Conservation (phyloP, 2,888 invertebrate genomes). For the Fragum fragum region DNA sequence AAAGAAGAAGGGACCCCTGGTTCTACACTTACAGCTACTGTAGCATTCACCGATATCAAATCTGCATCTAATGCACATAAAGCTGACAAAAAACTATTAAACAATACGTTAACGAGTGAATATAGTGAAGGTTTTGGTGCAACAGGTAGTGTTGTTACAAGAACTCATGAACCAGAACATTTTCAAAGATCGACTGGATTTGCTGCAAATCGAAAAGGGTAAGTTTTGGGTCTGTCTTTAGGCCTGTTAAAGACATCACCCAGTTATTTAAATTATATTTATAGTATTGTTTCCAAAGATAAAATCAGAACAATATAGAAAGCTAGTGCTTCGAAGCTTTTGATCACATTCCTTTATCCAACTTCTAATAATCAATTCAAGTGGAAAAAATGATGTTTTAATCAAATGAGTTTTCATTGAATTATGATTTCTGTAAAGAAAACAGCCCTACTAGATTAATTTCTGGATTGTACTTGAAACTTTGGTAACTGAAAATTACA, state of each 20-base stretch:
- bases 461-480: too few species aligned
- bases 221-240: slow-evolving; percentile 49
- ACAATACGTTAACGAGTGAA: slow-evolving; percentile 90
- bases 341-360: too few species aligned
- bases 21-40: slow-evolving; percentile 79
- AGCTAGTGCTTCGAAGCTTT: too few species aligned
- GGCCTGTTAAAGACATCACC: not conserved
- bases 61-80: slow-evolving; percentile 97
- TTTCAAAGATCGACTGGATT: slow-evolving; percentile 58
- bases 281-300: not conserved
- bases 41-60: slow-evolving; percentile 96
- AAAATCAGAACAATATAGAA: too few species aligned
- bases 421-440: too few species aligned
- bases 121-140: slow-evolving; percentile 93
- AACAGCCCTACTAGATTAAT: too few species aligned
- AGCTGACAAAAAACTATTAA: slow-evolving; percentile 95
- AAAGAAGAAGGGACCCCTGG: slow-evolving; percentile 62
- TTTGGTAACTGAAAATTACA: too few species aligned
- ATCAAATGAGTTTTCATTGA: too few species aligned
- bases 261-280: not conserved
- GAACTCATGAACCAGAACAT: slow-evolving; percentile 73
- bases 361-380: too few species aligned
- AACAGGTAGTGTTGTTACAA: slow-evolving; percentile 79
- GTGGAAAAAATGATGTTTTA: too few species aligned
- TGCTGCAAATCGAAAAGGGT: slow-evolving; percentile 72